Conservation (phyloP, 2,888 invertebrate genomes). For the Platycheirus albimanus region DNA sequence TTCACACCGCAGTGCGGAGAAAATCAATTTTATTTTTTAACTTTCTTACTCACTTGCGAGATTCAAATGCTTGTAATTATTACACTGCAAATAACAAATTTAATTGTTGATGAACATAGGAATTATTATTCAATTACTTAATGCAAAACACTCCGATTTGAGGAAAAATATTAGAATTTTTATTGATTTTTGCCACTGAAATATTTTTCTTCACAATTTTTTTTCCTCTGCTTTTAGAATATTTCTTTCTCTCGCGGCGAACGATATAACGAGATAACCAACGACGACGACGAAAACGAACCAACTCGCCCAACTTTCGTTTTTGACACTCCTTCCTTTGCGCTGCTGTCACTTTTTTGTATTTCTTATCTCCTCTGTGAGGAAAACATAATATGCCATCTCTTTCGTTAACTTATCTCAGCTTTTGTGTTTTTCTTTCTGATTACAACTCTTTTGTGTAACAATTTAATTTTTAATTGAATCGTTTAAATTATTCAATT, state of each 20-base stretch:
- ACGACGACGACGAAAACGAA: constrained; percentile 65
- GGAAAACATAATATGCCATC: constrained; percentile 9
- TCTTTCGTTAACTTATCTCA: constrained; percentile 26
- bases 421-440: neutral
- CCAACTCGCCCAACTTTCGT: constrained; percentile 70
- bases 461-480: too few species aligned
- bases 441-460: too few species aligned
- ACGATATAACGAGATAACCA: constrained; percentile 56
- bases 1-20: constrained; percentile 63
- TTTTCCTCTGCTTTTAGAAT: constrained; percentile 44
- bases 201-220: constrained; percentile 47
- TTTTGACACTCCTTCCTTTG: constrained; percentile 61
- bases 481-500: too few species aligned
- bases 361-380: neutral
- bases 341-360: constrained; percentile 46
- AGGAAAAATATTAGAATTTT: constrained; percentile 53
- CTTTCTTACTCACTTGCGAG: constrained; percentile 65
- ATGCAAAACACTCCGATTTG: constrained; percentile 24
- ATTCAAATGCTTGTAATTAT: constrained; percentile 43
- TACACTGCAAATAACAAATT: constrained; percentile 13
- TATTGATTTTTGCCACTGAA: constrained; percentile 71
- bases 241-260: constrained; percentile 69
- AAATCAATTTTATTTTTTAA: constrained; percentile 45
- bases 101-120: neutral
- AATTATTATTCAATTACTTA: constrained; percentile 27